A percentile compares a stretch with the other conserved stretches of the same genome.
Conservation (phyloP, 2,888 invertebrate genomes). For the Colletes collaris region DNA sequence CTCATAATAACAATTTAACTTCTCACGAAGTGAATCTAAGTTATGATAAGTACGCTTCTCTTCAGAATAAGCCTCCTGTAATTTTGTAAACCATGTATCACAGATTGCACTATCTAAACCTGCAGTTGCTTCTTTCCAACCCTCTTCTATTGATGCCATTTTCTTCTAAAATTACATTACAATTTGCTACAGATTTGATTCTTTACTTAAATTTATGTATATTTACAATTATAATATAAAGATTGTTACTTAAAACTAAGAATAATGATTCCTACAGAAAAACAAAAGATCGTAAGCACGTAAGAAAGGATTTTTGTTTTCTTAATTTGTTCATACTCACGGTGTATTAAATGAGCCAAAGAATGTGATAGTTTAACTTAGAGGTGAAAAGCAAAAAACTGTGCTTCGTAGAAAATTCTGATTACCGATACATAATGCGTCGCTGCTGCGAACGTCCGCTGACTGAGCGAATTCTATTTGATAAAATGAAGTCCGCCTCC, state of each 20-base stretch:
- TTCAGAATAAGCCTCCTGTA: constrained; percentile 82
- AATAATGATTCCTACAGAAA: background rate
- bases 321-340: constrained; percentile 42
- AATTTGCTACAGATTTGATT: background rate
- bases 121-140: constrained; percentile 81
- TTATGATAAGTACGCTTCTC: constrained; percentile 84
- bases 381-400: constrained; percentile 47
- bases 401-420: constrained; percentile 32
- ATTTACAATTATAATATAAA: background rate
- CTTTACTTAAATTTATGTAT: background rate
- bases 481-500: constrained; percentile 62
- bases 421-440: constrained; percentile 64
- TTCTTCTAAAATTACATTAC: constrained; percentile 37
- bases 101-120: constrained; percentile 75
- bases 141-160: constrained; percentile 79
- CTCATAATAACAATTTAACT: constrained; percentile 83
- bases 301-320: background rate
- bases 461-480: constrained; percentile 50
- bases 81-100: constrained; percentile 81
- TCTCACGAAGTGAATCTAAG: constrained; percentile 83
- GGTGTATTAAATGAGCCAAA: constrained; percentile 37
- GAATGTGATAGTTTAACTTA: constrained; percentile 35
- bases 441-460: constrained; percentile 34
- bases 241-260: background rate
- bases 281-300: background rate